These are phyloP conservation scores for Pipistrellus pygmaeus DNA, from an alignment of 2,797 vertebrate species.

Conservation along the genomic window DNA sequence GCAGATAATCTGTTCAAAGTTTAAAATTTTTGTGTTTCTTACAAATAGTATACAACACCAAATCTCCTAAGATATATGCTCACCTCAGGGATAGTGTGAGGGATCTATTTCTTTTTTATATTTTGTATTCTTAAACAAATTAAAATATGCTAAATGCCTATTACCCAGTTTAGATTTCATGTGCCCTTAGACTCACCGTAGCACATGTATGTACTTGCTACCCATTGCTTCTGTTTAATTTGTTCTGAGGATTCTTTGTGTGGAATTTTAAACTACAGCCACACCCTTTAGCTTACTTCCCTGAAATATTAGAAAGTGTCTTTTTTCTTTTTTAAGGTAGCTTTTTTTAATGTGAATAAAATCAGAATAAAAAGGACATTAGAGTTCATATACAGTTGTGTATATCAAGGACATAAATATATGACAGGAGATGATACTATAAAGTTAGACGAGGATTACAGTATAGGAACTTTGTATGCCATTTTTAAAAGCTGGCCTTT, in stretches of 20 bases:
- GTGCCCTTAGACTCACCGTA: slow-evolving; percentile 10
- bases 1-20: slow-evolving; percentile 18
- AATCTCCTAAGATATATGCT: not conserved
- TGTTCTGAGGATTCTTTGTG: slow-evolving; percentile 43
- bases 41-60: not conserved
- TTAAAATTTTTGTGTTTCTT: slow-evolving; percentile 61
- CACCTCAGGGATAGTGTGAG: slow-evolving; percentile 23
- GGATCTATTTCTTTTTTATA: not conserved
- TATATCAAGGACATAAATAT: slow-evolving; percentile 21
- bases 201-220: slow-evolving; percentile 25
- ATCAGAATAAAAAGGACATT: not conserved
- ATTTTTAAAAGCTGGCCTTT: slow-evolving; percentile 18
- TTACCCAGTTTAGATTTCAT: slow-evolving; percentile 26
- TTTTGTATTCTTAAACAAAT: slow-evolving; percentile 42
- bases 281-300: slow-evolving; percentile 60
- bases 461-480: not conserved
- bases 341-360: slow-evolving; percentile 25
- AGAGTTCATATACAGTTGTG: slow-evolving; percentile 24
- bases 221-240: slow-evolving; percentile 44
- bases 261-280: slow-evolving; percentile 57
- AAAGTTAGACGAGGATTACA: slow-evolving; percentile 26
- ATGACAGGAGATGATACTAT: slow-evolving; percentile 7
- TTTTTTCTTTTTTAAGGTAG: not conserved
- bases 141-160: slow-evolving; percentile 40
- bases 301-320: slow-evolving; percentile 48